Evolutionary conservation across 2,888 invertebrate species (phyloP).

Genomic region (Dendrolimus pini): DNA sequence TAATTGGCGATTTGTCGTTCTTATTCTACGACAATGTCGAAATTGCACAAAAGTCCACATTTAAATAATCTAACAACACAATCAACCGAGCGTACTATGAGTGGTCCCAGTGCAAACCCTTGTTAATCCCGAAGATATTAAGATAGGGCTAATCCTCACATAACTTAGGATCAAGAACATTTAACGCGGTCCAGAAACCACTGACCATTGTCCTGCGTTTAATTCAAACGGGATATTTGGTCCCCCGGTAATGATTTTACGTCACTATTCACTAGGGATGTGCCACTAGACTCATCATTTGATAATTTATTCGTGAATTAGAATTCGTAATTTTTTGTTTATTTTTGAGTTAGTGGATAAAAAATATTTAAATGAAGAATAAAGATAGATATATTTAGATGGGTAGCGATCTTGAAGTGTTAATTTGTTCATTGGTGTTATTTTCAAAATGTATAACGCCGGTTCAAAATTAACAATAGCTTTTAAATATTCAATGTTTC

Average conservation of each 20-base stretch:
- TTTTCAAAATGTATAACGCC: too few relatives aligned
- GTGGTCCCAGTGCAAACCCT: constrained; percentile 20
- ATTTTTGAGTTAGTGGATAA: too few relatives aligned
- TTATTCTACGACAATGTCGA: too few relatives aligned
- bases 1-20: too few relatives aligned
- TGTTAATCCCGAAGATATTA: constrained; percentile 64
- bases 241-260: constrained; percentile 57
- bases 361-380: too few relatives aligned
- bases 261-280: constrained; percentile 19
- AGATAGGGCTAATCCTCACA: constrained; percentile 73
- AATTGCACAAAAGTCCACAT: neutral
- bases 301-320: too few relatives aligned
- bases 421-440: too few relatives aligned
- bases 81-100: constrained; percentile 19
- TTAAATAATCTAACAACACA: neutral
- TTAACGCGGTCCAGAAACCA: constrained; percentile 49
- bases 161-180: constrained; percentile 71
- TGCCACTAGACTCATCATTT: neutral
- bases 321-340: too few relatives aligned
- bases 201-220: constrained; percentile 74
- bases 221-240: constrained; percentile 59
- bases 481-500: too few relatives aligned
- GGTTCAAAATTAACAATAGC: too few relatives aligned
- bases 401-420: too few relatives aligned
- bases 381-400: too few relatives aligned